Conservation (phyloP, 2,113 vertebrate genomes). For the Elanoides forficatus region DNA sequence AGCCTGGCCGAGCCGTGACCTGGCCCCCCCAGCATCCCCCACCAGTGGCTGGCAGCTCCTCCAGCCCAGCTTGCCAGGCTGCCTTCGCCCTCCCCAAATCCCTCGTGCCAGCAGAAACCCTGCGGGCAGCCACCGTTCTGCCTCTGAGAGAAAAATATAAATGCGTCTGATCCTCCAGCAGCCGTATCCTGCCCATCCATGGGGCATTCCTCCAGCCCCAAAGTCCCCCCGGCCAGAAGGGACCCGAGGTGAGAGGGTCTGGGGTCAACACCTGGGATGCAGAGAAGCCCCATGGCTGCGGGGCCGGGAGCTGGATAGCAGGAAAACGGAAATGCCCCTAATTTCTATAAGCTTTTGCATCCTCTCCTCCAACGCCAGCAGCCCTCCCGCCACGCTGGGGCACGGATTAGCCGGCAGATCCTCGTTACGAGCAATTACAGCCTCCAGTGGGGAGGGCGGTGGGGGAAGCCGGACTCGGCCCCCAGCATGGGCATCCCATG, state of each 20-base stretch:
- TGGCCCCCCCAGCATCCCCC: fast-evolving
- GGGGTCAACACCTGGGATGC: fast-evolving
- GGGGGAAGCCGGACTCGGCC: neutral
- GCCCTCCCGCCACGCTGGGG: fast-evolving
- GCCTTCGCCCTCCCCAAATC: neutral
- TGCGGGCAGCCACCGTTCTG: fast-evolving
- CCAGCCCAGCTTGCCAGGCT: neutral
- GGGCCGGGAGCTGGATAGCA: neutral
- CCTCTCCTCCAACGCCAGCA: neutral
- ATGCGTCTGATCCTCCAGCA: fast-evolving
- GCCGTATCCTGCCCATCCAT: fast-evolving
- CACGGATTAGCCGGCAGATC: neutral
- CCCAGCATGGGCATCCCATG: fast-evolving
- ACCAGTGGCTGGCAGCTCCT: neutral
- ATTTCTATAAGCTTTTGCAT: slow-evolving; percentile 10
- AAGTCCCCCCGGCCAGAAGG: neutral
- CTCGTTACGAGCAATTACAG: neutral
- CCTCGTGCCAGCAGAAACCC: neutral
- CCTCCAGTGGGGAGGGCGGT: fast-evolving
- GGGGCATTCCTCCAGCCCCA: neutral
- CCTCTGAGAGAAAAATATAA: neutral
- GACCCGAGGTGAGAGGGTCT: fast-evolving
- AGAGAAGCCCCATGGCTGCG: fast-evolving
- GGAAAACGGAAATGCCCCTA: neutral
- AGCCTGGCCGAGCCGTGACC: fast-evolving